Base-by-base conservation (phyloP, 2,888 invertebrate genomes). In the Siphonodentalium dalli region DNA sequence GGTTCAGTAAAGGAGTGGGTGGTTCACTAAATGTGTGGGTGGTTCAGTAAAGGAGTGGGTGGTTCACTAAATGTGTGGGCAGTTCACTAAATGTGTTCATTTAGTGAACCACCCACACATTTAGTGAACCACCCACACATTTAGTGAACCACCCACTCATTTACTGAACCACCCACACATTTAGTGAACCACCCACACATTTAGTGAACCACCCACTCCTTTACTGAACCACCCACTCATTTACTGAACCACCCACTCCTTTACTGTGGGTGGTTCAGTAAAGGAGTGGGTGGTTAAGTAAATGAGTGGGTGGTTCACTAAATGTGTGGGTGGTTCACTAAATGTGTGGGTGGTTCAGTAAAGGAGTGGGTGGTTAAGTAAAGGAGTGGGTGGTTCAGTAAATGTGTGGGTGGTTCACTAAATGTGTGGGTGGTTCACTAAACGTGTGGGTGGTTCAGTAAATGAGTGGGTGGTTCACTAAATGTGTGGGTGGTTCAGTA, bases 361-460 rank as follows among this genome's bases (percentile, higher is more conserved):
- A 46, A 28, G 28, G 47, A 47, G 47, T 28, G 47, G 38, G 47
- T 28, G 47, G 38, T 37, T 27, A 38, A 46, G 46, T 27, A 38
- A 46, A 38, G 27, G 46, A 37, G 38, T 15, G 46, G 38, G 46
- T 15, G 46, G 27, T 37, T 15, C 37, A 37, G 43, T 21, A 33
- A 43, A 33, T 21, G 43, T 31, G 43, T 21, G 44, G 33, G 44
- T 21, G 44, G 13, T 20, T 20, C 23, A 20, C 23, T 11, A 24
- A 20, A 37, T 38, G 45, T 11, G 45, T 21, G 45, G 33, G 44
- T 21, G 44, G 21, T 18, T 11, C 23, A 20, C 23, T 20, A 24
- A 20, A 24, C 9, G 41, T 11, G 45, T 38, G 45, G 8, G 45
- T 21, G 45, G 8, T 34, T 38, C 35, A 11, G 45, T 21, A 37